phyloP scores from a whole-genome alignment of 2,888 invertebrate species.

The Hypsopygia costalis region DNA sequence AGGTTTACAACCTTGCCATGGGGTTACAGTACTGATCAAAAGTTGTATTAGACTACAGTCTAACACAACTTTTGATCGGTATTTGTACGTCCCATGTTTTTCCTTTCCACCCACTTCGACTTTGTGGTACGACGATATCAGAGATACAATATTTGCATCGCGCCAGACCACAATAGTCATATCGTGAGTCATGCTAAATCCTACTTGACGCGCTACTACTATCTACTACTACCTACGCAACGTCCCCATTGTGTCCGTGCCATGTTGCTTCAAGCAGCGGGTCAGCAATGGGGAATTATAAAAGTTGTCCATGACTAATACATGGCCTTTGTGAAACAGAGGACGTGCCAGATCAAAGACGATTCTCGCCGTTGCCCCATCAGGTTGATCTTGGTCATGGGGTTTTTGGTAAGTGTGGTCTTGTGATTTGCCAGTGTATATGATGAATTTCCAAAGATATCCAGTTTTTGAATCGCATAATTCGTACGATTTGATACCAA shows the following conservation, averaged over 20 bases:
- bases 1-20: conserved; percentile 5
- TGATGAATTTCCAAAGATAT: conserved; percentile 9
- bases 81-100: neutral
- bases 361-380: conserved; percentile 5
- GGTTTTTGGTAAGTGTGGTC: neutral
- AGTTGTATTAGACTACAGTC: too few species aligned
- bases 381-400: neutral
- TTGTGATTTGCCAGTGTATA: conserved; percentile 11
- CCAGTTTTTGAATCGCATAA: conserved; percentile 14
- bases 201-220: neutral
- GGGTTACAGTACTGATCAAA: too few species aligned
- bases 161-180: conserved; percentile 5
- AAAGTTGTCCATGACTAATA: conserved; percentile 16
- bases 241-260: conserved; percentile 16
- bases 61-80: too few species aligned
- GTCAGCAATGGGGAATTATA: conserved; percentile 17
- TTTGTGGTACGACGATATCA: conserved; percentile 9
- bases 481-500: conserved; percentile 14
- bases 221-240: neutral
- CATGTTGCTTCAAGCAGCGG: conserved; percentile 10
- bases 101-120: conserved; percentile 5
- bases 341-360: conserved; percentile 6
- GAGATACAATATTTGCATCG: conserved; percentile 7
- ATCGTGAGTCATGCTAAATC: neutral
- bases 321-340: conserved; percentile 12